Conservation (phyloP, 2,797 vertebrate genomes). For the Channallabes apus region DNA sequence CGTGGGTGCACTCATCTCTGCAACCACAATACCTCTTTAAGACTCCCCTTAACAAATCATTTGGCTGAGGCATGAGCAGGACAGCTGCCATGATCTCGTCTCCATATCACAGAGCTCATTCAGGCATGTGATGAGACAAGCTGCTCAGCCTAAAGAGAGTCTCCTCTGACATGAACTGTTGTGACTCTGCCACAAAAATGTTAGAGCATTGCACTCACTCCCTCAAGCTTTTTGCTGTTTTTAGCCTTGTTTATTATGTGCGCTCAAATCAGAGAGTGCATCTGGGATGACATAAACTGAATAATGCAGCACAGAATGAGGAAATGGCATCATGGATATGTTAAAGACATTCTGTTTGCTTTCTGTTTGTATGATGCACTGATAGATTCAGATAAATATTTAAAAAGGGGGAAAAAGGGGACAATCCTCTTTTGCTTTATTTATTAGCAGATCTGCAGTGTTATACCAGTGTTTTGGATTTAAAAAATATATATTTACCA, state of each 20-base stretch:
- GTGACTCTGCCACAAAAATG: slow-evolving; percentile 44
- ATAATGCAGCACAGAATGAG: slow-evolving; percentile 25
- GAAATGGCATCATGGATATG: slow-evolving; percentile 11
- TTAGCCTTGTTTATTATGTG: slow-evolving; percentile 34
- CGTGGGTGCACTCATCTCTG: slow-evolving; percentile 8
- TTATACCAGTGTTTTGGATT: background rate
- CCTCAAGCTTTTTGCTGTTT: slow-evolving; percentile 34
- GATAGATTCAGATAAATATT: background rate
- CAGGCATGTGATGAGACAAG: slow-evolving; percentile 19
- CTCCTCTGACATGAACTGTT: slow-evolving; percentile 39
- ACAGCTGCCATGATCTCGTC: slow-evolving; percentile 33
- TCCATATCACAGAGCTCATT: slow-evolving; percentile 16
- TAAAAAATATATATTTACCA: background rate
- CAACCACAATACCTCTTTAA: slow-evolving; percentile 23
- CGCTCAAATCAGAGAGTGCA: slow-evolving; percentile 27
- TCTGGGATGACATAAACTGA: slow-evolving; percentile 22
- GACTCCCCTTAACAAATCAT: slow-evolving; percentile 23
- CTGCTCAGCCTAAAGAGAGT: slow-evolving; percentile 28
- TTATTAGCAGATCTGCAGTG: background rate
- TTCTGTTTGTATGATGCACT: background rate
- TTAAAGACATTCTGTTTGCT: background rate
- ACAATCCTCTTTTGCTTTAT: background rate
- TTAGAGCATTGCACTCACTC: slow-evolving; percentile 21
- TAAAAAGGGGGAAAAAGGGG: background rate
- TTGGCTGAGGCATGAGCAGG: slow-evolving; percentile 23